Evolutionary conservation across 2,888 invertebrate genomes (phyloP).

Genomic region (Crocallis elinguaria): DNA sequence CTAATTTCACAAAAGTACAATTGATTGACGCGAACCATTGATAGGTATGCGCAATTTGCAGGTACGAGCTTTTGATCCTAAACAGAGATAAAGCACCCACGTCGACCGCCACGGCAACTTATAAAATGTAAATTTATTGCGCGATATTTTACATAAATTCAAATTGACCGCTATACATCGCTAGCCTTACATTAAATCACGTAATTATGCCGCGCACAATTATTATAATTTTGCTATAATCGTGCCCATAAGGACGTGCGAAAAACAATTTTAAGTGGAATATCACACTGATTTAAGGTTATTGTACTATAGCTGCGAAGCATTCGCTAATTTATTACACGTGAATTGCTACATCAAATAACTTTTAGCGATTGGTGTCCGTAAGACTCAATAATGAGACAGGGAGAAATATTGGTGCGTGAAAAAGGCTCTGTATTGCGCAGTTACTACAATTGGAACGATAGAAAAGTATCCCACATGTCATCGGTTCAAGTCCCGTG

Average conservation of each 20-base stretch:
- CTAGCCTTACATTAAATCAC: slow-evolving; percentile 76
- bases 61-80: slow-evolving; percentile 70
- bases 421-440: too few species aligned
- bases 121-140: slow-evolving; percentile 84
- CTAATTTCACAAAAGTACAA: slow-evolving; percentile 20
- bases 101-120: slow-evolving; percentile 66
- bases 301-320: slow-evolving; percentile 37
- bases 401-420: too few species aligned
- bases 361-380: too few species aligned
- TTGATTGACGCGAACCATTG: slow-evolving; percentile 42
- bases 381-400: too few species aligned
- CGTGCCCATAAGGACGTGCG: slow-evolving; percentile 79
- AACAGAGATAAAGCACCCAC: slow-evolving; percentile 76
- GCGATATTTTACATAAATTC: slow-evolving; percentile 82
- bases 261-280: slow-evolving; percentile 77
- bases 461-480: too few species aligned
- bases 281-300: slow-evolving; percentile 74
- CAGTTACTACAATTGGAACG: too few species aligned
- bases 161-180: slow-evolving; percentile 76
- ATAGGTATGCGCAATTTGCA: slow-evolving; percentile 64
- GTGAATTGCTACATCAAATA: slow-evolving; percentile 49
- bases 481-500: too few species aligned
- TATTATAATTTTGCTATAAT: slow-evolving; percentile 84
- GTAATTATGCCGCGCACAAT: slow-evolving; percentile 79
- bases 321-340: slow-evolving; percentile 61